These are phyloP conservation scores for Lepilemur septentrionalis DNA, from an alignment of 2,797 vertebrate species.

Conservation along the genomic window DNA sequence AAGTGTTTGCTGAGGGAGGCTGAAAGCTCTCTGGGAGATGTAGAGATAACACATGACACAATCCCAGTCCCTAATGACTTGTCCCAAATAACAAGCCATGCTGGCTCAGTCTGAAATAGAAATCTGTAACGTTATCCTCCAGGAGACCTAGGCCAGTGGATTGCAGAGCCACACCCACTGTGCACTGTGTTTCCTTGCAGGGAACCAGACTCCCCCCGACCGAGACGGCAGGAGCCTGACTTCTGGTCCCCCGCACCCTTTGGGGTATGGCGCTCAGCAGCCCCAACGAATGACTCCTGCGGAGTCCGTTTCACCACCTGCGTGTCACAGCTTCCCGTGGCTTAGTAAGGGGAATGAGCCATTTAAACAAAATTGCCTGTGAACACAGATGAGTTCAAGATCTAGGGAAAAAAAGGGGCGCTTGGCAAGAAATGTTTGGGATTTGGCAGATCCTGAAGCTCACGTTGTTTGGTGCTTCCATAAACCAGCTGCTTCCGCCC, in stretches of 20 bases:
- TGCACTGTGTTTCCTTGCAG: accelerated
- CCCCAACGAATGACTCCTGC: background rate
- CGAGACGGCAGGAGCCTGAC: accelerated
- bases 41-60: background rate
- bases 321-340: background rate
- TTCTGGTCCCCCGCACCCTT: background rate
- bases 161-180: accelerated
- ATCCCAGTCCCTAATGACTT: background rate
- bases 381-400: background rate
- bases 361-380: background rate
- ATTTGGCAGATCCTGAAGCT: background rate
- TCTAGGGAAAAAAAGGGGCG: background rate
- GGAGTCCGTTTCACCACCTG: background rate
- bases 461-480: background rate
- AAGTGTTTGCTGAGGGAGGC: background rate
- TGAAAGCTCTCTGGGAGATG: background rate
- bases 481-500: background rate
- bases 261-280: background rate
- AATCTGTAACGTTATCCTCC: background rate
- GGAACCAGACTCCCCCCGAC: background rate
- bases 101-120: background rate
- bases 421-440: background rate
- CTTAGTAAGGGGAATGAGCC: background rate
- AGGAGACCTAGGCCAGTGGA: background rate
- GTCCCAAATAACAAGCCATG: background rate